These are phyloP conservation scores for Siniperca knerii DNA, from an alignment of 2,113 vertebrate genomes.

Conservation along the genomic window DNA sequence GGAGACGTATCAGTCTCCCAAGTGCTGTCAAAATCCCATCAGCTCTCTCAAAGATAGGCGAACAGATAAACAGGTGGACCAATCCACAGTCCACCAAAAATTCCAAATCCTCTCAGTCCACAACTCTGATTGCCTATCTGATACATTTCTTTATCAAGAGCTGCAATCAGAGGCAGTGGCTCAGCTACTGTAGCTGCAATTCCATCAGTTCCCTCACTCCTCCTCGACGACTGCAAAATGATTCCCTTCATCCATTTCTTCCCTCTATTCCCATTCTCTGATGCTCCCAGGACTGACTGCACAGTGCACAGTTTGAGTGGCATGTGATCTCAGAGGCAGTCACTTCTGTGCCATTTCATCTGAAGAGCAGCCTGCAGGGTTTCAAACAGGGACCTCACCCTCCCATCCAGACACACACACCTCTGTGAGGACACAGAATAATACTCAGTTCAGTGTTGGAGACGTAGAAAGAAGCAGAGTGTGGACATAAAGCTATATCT, in stretches of 20 bases:
- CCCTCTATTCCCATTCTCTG: constrained; percentile 17
- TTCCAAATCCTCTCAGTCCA: constrained; percentile 48
- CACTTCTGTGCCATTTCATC: constrained; percentile 49
- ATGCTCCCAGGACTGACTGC: constrained; percentile 38
- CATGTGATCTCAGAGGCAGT: constrained; percentile 49
- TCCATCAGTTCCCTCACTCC: constrained; percentile 41
- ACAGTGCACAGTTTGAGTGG: constrained; percentile 27
- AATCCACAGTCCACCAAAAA: constrained; percentile 44
- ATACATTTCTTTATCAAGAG: constrained; percentile 52
- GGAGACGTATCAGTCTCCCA: not conserved
- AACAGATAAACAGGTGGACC: constrained; percentile 26
- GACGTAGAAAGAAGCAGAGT: not conserved
- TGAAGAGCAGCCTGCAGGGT: constrained; percentile 40
- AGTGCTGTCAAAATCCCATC: constrained; percentile 46
- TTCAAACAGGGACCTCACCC: constrained; percentile 5
- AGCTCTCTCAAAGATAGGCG: constrained; percentile 13
- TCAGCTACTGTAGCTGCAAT: constrained; percentile 51
- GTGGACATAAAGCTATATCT: not conserved
- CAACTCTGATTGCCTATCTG: constrained; percentile 65
- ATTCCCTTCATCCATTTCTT: constrained; percentile 18
- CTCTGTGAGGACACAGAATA: not conserved
- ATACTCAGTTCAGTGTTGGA: not conserved
- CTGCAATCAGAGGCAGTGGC: constrained; percentile 55
- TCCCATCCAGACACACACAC: not conserved
- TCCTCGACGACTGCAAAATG: not conserved